Evolutionary conservation across 2,113 vertebrate genomes (phyloP), one percentile per base, ranked within the genome.

Genomic region (Oostethus manadensis): DNA sequence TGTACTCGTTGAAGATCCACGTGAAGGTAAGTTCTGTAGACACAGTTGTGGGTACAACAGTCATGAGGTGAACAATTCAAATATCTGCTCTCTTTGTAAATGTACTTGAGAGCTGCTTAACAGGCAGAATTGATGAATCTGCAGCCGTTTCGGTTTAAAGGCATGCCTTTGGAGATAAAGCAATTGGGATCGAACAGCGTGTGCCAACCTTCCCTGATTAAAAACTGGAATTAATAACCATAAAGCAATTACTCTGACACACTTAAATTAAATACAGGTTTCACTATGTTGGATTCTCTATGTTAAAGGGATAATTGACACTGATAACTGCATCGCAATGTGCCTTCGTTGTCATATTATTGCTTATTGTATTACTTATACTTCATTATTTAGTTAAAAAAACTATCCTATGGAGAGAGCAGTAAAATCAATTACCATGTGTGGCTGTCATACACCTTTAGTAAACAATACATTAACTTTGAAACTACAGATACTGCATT

Each of bases 1-100:
- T 94, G 73, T 93, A 93, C 68, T 93, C 91, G 0, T 99, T 98
- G 92, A 98, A 96, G 87, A 98, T 94, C 96, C 96, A 99, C 0
- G 92, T 92, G 33, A 96, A 99, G 71, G 86, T 94, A 43, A 98
- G 88, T 71, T 97, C 96, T 99, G 91, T 16, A 70, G 50, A 87
- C 20, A 62, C 23, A 77, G 38, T 42, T 13, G 57, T 51, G 38
- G 20, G 20, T 18, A 68, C 9, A 42, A 33, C 16, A 33, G 11
- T 48, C 46, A 23, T 68, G 22, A 55, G 29, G 3, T 10, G 3
- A 21, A 20, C 1, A 35, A 11, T 44, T 57, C 18, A 63, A 55
- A 68, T 51, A 43, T 26, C 3, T 47, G 16, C 13, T 56, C 17
- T 40, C 63, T 60, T 68, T 46, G 51, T 51, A 42, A 14, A 68